These are phyloP conservation scores for Ameiurus melas DNA, from an alignment of 2,113 vertebrate genomes.

Conservation along the genomic window DNA sequence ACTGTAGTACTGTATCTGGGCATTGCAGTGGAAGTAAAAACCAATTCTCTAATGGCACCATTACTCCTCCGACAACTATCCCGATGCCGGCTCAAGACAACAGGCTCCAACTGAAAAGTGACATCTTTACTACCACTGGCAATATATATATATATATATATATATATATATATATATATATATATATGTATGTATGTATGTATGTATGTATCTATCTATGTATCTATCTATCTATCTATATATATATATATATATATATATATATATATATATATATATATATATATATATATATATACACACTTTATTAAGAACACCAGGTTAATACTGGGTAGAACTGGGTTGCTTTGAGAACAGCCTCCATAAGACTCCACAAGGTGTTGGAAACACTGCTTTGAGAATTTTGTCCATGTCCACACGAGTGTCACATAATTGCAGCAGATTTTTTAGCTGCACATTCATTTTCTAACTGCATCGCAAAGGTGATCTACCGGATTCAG, in stretches of 20 bases:
- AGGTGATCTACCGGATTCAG: not conserved
- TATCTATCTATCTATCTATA: no score
- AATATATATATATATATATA: not conserved
- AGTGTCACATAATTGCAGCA: not conserved
- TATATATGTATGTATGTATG: no score
- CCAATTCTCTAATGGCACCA: not conserved
- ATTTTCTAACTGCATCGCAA: not conserved
- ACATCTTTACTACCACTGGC: not conserved
- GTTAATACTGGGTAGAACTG: not conserved
- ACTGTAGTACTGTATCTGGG: not conserved
- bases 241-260: no score
- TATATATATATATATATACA: no score
- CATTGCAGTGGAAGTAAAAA: not conserved
- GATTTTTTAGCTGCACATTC: not conserved
- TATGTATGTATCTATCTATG: no score
- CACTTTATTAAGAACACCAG: not conserved
- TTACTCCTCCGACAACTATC: not conserved
- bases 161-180: no score
- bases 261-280: no score
- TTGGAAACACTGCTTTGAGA: not conserved
- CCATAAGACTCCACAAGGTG: not conserved
- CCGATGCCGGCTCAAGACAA: not conserved
- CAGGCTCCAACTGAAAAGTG: not conserved
- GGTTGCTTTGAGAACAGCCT: not conserved
- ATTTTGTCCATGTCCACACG: not conserved